These are phyloP conservation scores for Neodiprion lecontei DNA, from an alignment of 1,140 invertebrate genomes.

Conservation along the genomic window DNA sequence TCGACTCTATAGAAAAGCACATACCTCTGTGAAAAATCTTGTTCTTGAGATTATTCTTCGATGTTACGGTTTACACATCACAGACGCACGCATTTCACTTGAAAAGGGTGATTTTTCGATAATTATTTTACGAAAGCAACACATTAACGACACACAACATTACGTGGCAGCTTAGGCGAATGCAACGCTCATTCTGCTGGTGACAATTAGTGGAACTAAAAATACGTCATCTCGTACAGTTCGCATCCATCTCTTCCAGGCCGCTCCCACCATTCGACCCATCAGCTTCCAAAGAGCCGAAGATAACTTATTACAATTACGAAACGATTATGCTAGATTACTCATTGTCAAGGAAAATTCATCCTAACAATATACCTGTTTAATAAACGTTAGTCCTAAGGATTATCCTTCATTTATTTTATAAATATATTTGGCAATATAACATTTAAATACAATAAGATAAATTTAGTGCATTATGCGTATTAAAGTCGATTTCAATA, in stretches of 20 bases:
- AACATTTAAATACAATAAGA: slow-evolving; percentile 4
- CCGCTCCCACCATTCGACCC: not conserved
- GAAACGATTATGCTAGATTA: too few relatives aligned
- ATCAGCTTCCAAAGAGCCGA: too few relatives aligned
- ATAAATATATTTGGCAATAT: slow-evolving; percentile 8
- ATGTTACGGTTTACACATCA: slow-evolving; percentile 35
- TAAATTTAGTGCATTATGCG: not conserved
- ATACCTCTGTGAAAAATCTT: not conserved
- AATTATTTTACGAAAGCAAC: slow-evolving; percentile 41
- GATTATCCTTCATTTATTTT: not conserved
- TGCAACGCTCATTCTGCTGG: slow-evolving; percentile 33
- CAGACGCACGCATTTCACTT: slow-evolving; percentile 43
- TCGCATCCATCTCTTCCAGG: not conserved
- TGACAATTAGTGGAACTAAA: not conserved
- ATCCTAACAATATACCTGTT: too few relatives aligned
- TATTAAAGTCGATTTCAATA: not conserved
- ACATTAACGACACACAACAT: slow-evolving; percentile 54
- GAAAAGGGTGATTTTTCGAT: slow-evolving; percentile 39
- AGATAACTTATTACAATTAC: too few relatives aligned
- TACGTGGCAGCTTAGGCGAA: slow-evolving; percentile 55
- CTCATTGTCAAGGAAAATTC: too few relatives aligned
- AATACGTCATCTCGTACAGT: not conserved
- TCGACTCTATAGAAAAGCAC: not conserved
- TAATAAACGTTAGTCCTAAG: too few relatives aligned
- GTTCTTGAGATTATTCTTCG: slow-evolving; percentile 21